Evolutionary conservation across 1,140 invertebrate genomes (phyloP).

Genomic region (Protaetia brevitarsis): DNA sequence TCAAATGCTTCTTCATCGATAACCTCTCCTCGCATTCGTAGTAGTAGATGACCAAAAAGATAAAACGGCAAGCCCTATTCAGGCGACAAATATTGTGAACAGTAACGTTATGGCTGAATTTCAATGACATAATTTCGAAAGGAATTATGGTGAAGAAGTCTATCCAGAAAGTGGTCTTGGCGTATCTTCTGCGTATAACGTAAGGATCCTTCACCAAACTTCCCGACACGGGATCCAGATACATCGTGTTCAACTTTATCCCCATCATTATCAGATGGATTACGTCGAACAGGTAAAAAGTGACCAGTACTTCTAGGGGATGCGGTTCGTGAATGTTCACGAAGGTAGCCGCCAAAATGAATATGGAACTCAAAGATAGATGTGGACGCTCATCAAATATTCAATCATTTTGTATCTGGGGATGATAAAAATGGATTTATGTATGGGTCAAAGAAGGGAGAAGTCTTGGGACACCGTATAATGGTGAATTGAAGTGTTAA

Average conservation of each 20-base stretch:
- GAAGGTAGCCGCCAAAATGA: not conserved
- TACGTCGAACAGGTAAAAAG: slow-evolving; percentile 3
- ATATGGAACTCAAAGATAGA: slow-evolving; percentile 7
- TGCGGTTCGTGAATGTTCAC: not conserved
- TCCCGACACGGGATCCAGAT: slow-evolving; percentile 18
- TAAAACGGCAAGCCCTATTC: not conserved
- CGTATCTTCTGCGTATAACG: slow-evolving; percentile 13
- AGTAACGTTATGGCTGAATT: not conserved
- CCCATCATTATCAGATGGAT: slow-evolving; percentile 14
- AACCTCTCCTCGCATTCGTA: slow-evolving; percentile 2
- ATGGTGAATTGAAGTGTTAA: too few species aligned
- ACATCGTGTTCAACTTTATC: slow-evolving; percentile 12
- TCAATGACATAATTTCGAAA: not conserved
- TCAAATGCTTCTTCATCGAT: slow-evolving; percentile 20
- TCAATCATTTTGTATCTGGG: not conserved
- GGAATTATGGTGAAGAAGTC: slow-evolving; percentile 21
- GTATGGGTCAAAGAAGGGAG: too few species aligned
- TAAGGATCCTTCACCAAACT: not conserved
- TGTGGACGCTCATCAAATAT: slow-evolving; percentile 22
- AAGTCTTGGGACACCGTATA: too few species aligned
- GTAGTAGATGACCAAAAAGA: not conserved
- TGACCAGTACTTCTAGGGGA: not conserved
- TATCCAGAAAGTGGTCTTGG: slow-evolving; percentile 19
- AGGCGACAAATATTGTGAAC: not conserved
- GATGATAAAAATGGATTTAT: not conserved